Percentiles rank a stretch among this genome's conserved stretches.
Conservation (phyloP, 2,113 vertebrate species). For the Mus spicilegus region DNA sequence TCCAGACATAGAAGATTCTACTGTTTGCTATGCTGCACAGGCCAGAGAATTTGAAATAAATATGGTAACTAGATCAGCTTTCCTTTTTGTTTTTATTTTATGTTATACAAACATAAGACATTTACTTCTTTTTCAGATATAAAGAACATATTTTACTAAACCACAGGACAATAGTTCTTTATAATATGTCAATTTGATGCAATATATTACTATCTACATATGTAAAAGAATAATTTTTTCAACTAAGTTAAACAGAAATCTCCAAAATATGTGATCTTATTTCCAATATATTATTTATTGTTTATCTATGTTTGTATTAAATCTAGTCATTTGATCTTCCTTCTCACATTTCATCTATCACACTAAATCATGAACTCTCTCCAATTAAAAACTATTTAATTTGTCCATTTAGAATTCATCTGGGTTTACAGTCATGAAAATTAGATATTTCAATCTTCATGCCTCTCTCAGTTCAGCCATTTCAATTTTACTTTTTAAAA, state of each 20-base stretch:
- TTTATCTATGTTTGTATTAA: neutral
- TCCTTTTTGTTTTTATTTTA: too few species aligned
- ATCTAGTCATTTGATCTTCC: neutral
- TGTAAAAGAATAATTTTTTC: neutral
- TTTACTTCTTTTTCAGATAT: neutral
- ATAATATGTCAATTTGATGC: neutral
- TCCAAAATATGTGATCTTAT: neutral
- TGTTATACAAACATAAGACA: too few species aligned
- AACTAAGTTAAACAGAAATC: neutral
- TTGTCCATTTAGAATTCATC: neutral
- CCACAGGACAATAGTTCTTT: neutral
- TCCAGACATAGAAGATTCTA: constrained; percentile 42
- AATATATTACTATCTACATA: neutral
- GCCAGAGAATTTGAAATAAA: neutral
- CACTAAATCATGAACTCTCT: neutral
- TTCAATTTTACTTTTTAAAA: neutral
- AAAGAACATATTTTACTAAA: neutral
- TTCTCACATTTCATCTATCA: neutral
- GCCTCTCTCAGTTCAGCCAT: neutral
- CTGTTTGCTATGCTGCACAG: constrained; percentile 12
- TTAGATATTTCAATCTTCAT: neutral
- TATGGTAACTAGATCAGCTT: neutral
- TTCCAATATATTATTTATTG: neutral
- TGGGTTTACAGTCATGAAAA: neutral
- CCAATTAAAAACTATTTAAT: neutral